phyloP scores from a whole-genome alignment of 2,888 invertebrate genomes.

The Ectropis crepuscularia region DNA sequence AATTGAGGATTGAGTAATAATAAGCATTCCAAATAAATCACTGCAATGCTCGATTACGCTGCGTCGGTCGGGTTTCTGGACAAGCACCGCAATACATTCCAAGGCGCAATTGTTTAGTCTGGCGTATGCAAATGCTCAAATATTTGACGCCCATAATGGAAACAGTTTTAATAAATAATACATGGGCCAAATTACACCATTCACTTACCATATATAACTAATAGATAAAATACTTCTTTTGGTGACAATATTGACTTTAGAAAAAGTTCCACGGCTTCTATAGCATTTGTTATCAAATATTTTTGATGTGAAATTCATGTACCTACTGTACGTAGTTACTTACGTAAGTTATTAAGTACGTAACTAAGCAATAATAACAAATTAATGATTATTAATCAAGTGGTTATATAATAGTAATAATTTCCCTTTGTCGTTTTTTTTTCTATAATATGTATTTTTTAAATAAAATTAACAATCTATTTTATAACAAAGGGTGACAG shows the following conservation, averaged over 20 bases:
- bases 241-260: not conserved
- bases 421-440: too few relatives aligned
- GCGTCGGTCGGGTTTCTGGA: slow-evolving; percentile 27
- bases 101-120: slow-evolving; percentile 42
- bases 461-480: too few relatives aligned
- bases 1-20: not conserved
- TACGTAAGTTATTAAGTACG: too few relatives aligned
- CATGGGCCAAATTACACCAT: slow-evolving; percentile 12
- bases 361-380: too few relatives aligned
- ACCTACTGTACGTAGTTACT: too few relatives aligned
- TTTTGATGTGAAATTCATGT: too few relatives aligned
- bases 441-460: too few relatives aligned
- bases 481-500: too few relatives aligned
- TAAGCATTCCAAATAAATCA: not conserved
- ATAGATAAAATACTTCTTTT: not conserved
- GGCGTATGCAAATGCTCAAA: slow-evolving; percentile 44
- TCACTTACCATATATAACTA: not conserved
- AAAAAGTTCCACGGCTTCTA: too few relatives aligned
- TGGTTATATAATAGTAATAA: too few relatives aligned
- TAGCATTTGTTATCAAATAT: too few relatives aligned
- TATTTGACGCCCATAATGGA: slow-evolving; percentile 40
- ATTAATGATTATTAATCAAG: too few relatives aligned
- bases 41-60: slow-evolving; percentile 5
- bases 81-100: slow-evolving; percentile 39
- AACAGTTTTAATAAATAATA: slow-evolving; percentile 32